These are phyloP conservation scores for Tamandua tetradactyla DNA, from an alignment of 2,797 vertebrate genomes.

Conservation along the genomic window DNA sequence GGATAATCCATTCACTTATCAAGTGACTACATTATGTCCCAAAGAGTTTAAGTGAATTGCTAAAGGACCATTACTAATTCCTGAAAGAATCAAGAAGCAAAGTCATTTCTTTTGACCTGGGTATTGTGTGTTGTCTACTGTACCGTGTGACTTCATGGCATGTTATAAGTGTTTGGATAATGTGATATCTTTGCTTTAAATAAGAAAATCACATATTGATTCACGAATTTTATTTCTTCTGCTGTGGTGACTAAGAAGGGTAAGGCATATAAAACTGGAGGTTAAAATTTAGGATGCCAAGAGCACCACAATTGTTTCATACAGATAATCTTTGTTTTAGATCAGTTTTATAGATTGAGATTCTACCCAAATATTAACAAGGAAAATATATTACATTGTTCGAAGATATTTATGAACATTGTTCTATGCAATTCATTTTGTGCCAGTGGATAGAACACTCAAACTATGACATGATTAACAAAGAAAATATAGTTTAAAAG, in stretches of 20 bases:
- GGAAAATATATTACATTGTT: neutral
- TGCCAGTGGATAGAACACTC: neutral
- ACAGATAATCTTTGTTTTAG: neutral
- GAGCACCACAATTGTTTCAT: neutral
- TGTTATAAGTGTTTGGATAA: neutral
- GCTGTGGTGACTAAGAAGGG: neutral
- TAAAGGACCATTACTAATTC: neutral
- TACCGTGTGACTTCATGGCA: neutral
- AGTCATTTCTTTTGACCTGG: neutral
- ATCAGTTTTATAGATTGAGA: neutral
- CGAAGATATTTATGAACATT: neutral
- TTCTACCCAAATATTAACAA: neutral
- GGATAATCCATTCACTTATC: neutral
- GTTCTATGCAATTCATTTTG: neutral
- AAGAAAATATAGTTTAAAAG: neutral
- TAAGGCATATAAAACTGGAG: neutral
- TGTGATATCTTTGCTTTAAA: neutral
- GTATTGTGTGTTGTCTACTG: neutral
- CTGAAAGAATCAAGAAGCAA: neutral
- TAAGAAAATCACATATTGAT: neutral
- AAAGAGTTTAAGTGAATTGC: neutral
- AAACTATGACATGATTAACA: neutral
- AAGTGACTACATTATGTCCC: neutral
- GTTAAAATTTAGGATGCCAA: neutral
- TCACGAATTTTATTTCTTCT: neutral